Base-by-base conservation (phyloP, 2,888 invertebrate genomes). In the Diloba caeruleocephala region DNA sequence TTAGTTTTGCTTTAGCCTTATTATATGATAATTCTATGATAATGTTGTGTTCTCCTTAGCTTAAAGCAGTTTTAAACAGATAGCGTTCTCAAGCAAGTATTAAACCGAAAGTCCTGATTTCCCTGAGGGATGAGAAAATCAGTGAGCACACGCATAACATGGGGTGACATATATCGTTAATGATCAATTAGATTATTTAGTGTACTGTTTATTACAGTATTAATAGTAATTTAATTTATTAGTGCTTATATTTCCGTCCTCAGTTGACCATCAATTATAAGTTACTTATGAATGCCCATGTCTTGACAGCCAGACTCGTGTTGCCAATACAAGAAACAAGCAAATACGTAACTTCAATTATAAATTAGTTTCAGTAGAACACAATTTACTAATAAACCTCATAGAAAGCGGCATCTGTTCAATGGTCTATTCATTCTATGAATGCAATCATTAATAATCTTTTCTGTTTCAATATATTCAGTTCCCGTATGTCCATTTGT, bases 381-480 rank as follows among this genome's bases (percentile, higher is more conserved):
- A 74, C 64, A 80, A 76, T 75, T 78, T 73, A 69, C 72, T 73
- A 78, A 76, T 79, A 82, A 78, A 79, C 77, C 58, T 70, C 56
- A 72, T 77, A 78, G 75, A 81, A 76, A 78, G 71, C 74, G 61
- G 74, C 52, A 45, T 66, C 63, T 66, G 58, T 75, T 75, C 71
- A 82, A 82, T 82, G 57, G 74, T 31, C 76, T 71, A 83, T 84
- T 81, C 81, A 83, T 80, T 71, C 54, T 62, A 59, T 76, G 76
- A 80, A 81, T 81, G 55, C 62, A 42, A 76, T 78, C 81, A 80
- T 84, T 79, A 83, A 76, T 82, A 78, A 79, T 75, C 65, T 76
- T 78, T 78, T 73, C 76, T 74, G 58, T 74, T 79, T 71, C 74
- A 71, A 78, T 77, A 67, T 73, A 71, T 71, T 75, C 66, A 62